Percentiles rank a stretch among this genome's conserved stretches.
These are phyloP conservation scores for Danio jaintianensis DNA, from an alignment of 2,797 vertebrate species.

Conservation along the genomic window DNA sequence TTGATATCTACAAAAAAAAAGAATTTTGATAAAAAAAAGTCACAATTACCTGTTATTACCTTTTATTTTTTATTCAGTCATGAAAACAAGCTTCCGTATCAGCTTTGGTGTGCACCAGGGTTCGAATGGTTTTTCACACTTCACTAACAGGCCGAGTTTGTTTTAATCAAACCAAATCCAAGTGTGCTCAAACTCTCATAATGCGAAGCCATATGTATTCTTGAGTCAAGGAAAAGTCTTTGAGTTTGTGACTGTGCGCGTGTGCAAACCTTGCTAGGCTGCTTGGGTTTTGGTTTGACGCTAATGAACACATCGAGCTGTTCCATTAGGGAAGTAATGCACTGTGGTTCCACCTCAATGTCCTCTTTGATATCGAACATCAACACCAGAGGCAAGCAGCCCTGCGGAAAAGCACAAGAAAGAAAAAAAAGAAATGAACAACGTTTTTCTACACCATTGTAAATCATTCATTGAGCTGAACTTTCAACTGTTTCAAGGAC, in stretches of 20 bases:
- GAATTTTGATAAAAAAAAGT: no score
- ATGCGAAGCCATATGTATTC: background rate
- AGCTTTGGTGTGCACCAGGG: no score
- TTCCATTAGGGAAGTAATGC: slow-evolving; percentile 95
- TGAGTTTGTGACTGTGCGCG: background rate
- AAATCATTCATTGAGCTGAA: slow-evolving; percentile 42
- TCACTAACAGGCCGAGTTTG: no score
- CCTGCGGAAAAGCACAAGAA: slow-evolving; percentile 74
- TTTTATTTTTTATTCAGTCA: no score
- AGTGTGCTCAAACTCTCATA: no score
- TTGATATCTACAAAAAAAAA: no score
- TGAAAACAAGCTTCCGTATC: no score
- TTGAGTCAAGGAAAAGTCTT: background rate
- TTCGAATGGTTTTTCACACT: no score
- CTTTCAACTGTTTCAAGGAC: slow-evolving; percentile 41
- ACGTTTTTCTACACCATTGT: slow-evolving; percentile 40
- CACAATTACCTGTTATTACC: no score
- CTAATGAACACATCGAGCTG: slow-evolving; percentile 99
- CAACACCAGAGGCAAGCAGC: slow-evolving; percentile 96
- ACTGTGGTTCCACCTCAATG: slow-evolving; percentile 94
- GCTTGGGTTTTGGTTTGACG: slow-evolving; percentile 98
- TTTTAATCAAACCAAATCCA: no score
- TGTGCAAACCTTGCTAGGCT: slow-evolving; percentile 93
- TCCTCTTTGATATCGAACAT: slow-evolving; percentile 99
- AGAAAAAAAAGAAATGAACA: slow-evolving; percentile 17